phyloP scores from a whole-genome alignment of 1,140 invertebrate genomes.

The Megathymus violae region DNA sequence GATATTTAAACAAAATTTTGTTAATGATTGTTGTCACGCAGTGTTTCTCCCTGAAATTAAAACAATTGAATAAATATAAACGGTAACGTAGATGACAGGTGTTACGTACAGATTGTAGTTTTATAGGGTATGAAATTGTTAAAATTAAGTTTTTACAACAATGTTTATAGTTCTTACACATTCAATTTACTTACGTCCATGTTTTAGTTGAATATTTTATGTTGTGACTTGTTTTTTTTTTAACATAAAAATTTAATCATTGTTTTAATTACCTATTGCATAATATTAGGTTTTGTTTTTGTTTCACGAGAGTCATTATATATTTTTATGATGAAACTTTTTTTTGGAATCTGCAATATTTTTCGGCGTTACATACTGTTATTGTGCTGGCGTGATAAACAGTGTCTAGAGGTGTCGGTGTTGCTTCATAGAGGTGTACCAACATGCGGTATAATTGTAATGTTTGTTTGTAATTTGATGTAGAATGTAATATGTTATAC shows the following conservation, averaged over 20 bases:
- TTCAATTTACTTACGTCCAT: conserved; percentile 78
- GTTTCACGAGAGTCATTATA: conserved; percentile 72
- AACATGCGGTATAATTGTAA: conserved; percentile 32
- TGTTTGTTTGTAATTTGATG: conserved; percentile 37
- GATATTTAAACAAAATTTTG: neutral
- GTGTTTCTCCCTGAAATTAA: neutral
- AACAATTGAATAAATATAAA: conserved; percentile 38
- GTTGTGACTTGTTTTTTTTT: conserved; percentile 77
- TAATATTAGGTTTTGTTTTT: conserved; percentile 72
- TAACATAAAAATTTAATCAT: conserved; percentile 76
- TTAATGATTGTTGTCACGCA: neutral
- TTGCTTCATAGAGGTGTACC: conserved; percentile 12
- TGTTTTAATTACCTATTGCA: conserved; percentile 71
- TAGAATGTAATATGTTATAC: conserved; percentile 37
- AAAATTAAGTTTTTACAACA: conserved; percentile 66
- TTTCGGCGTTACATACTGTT: conserved; percentile 45
- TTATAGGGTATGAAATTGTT: conserved; percentile 74
- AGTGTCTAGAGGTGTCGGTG: conserved; percentile 16
- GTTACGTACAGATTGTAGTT: conserved; percentile 56
- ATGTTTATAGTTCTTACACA: conserved; percentile 71
- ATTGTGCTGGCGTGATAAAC: conserved; percentile 16
- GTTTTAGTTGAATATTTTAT: conserved; percentile 82
- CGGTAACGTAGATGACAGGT: conserved; percentile 14
- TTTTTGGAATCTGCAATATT: conserved; percentile 81
- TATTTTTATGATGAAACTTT: conserved; percentile 60